Evolutionary conservation across 2,888 invertebrate genomes (phyloP).

Genomic region (Callyntrura guangdongensis): DNA sequence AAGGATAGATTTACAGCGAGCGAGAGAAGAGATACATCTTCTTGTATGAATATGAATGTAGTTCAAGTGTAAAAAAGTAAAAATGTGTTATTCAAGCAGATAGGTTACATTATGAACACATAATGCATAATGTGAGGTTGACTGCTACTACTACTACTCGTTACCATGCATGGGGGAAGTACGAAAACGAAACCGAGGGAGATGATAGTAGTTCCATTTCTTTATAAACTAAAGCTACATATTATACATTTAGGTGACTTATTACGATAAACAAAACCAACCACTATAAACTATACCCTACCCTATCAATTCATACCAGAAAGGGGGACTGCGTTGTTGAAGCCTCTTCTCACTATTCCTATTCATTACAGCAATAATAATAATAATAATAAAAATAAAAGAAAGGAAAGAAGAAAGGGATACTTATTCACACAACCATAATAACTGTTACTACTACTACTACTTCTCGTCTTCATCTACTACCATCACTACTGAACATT

Average conservation of each 20-base stretch:
- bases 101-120: slow-evolving; percentile 70
- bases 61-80: slow-evolving; percentile 77
- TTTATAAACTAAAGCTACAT: background rate
- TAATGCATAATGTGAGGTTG: slow-evolving; percentile 55
- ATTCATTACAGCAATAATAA: slow-evolving; percentile 41
- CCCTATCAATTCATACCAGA: background rate
- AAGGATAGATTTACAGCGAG: slow-evolving; percentile 20
- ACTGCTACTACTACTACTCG: background rate
- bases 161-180: background rate
- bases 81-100: slow-evolving; percentile 73
- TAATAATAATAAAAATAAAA: slow-evolving; percentile 47
- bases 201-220: slow-evolving; percentile 4
- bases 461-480: slow-evolving; percentile 22
- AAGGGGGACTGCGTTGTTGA: background rate
- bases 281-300: slow-evolving; percentile 8
- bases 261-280: background rate
- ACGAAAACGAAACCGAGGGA: background rate
- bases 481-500: background rate
- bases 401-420: slow-evolving; percentile 65
- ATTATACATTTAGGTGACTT: background rate
- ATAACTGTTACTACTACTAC: slow-evolving; percentile 69
- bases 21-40: slow-evolving; percentile 17
- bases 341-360: slow-evolving; percentile 45
- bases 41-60: slow-evolving; percentile 65
- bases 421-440: slow-evolving; percentile 73